These are phyloP conservation scores for Aurelia sp. DNA, from an alignment of 30 jellyfish, hydroid and myxozoan genomes.

Conservation along the genomic window DNA sequence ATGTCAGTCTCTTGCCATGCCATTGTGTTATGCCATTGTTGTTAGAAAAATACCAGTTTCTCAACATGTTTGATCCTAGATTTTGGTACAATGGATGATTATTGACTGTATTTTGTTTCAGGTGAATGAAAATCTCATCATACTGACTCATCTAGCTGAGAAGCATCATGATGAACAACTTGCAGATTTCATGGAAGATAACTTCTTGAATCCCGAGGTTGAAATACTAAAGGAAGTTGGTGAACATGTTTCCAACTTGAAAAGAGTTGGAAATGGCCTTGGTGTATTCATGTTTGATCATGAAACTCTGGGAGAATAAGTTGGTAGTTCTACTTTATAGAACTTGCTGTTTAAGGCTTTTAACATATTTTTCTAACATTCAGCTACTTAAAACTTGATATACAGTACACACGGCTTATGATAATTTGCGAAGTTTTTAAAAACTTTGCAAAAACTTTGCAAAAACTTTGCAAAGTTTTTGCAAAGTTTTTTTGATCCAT, in stretches of 20 bases:
- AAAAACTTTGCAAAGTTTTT: too few species aligned
- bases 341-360: neutral
- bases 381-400: too few species aligned
- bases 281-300: conserved; percentile 73
- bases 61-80: too few species aligned
- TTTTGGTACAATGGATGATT: too few species aligned
- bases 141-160: conserved; percentile 51
- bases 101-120: neutral
- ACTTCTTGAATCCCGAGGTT: conserved; percentile 59
- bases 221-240: conserved; percentile 59
- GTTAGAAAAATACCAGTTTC: too few species aligned
- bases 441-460: too few species aligned
- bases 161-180: conserved; percentile 64
- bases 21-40: too few species aligned
- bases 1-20: too few species aligned
- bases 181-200: conserved; percentile 73
- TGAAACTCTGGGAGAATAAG: conserved; percentile 59
- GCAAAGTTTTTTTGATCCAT: too few species aligned
- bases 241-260: conserved; percentile 61
- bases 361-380: too few species aligned
- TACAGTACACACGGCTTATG: too few species aligned
- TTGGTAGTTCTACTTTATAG: neutral
- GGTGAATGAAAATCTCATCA: conserved; percentile 53
- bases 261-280: conserved; percentile 74
- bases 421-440: too few species aligned